Conservation (phyloP, 2,113 vertebrate species). For the Tupaia chinensis region DNA sequence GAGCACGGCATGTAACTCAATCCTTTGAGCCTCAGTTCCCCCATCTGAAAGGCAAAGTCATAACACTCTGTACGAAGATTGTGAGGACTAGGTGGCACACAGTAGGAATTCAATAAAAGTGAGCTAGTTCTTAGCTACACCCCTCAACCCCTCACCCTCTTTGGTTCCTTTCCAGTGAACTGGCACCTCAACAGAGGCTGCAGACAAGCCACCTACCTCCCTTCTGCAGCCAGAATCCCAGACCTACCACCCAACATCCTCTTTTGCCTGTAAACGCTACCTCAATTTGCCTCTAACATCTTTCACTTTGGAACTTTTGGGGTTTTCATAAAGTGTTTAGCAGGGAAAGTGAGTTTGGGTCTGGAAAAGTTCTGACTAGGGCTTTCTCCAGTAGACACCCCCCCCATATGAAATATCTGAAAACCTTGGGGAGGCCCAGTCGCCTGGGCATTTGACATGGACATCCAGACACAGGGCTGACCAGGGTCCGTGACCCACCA, state of each 20-base stretch:
- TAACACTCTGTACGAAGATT: neutral
- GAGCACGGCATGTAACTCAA: fast-evolving
- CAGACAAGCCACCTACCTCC: neutral
- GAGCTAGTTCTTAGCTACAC: fast-evolving
- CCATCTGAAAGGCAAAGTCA: neutral
- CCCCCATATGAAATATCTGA: neutral
- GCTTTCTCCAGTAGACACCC: neutral
- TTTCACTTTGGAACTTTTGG: neutral
- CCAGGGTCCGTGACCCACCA: neutral
- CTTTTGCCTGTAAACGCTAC: too few species aligned
- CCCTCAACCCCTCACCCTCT: neutral
- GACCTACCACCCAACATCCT: neutral
- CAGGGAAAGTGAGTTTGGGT: neutral
- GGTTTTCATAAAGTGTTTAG: neutral
- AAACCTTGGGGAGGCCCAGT: neutral
- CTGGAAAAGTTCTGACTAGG: neutral
- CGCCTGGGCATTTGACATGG: fast-evolving
- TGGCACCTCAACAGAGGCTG: too few species aligned
- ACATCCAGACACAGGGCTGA: neutral
- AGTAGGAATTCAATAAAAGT: neutral
- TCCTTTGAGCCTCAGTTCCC: neutral
- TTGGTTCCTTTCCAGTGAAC: neutral
- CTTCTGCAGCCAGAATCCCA: neutral
- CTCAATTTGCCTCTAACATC: neutral
- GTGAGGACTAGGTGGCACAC: neutral